phyloP scores from a whole-genome alignment of 1,140 invertebrate genomes.

The Eriocheir sinensis region DNA sequence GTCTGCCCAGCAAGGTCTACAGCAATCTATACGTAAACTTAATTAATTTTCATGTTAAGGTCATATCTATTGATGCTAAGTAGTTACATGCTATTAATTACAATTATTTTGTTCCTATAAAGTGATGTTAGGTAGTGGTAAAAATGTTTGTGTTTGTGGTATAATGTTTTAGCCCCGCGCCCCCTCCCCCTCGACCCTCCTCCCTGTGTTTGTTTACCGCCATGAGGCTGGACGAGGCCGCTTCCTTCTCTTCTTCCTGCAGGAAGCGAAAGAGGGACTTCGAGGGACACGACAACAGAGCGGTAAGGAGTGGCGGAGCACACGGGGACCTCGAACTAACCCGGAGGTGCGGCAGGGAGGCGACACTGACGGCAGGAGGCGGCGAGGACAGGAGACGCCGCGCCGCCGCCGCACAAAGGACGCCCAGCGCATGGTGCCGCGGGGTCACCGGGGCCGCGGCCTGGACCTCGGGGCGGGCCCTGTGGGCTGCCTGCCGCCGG shows the following conservation, averaged over 20 bases:
- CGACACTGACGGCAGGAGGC: not conserved
- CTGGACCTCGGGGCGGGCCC: not conserved
- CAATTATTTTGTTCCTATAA: no score
- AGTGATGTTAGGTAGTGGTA: no score
- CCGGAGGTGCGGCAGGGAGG: not conserved
- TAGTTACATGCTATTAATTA: no score
- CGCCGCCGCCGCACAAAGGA: not conserved
- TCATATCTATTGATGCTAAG: no score
- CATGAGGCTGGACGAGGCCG: conserved; percentile 18
- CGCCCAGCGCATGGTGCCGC: not conserved
- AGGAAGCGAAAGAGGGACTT: not conserved
- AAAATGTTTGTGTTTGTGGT: no score
- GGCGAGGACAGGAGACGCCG: not conserved
- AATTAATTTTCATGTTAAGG: no score
- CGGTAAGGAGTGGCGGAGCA: not conserved
- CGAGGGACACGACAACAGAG: not conserved
- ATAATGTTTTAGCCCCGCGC: not conserved
- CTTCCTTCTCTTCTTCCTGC: not conserved
- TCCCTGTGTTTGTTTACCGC: not conserved
- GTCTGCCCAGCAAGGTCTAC: no score
- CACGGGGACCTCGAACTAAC: not conserved
- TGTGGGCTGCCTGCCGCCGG: not conserved
- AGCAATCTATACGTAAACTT: no score
- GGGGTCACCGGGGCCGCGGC: not conserved
- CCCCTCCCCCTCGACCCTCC: not conserved